phyloP scores from a whole-genome alignment of 2,888 invertebrate genomes.

The Achlya flavicornis region DNA sequence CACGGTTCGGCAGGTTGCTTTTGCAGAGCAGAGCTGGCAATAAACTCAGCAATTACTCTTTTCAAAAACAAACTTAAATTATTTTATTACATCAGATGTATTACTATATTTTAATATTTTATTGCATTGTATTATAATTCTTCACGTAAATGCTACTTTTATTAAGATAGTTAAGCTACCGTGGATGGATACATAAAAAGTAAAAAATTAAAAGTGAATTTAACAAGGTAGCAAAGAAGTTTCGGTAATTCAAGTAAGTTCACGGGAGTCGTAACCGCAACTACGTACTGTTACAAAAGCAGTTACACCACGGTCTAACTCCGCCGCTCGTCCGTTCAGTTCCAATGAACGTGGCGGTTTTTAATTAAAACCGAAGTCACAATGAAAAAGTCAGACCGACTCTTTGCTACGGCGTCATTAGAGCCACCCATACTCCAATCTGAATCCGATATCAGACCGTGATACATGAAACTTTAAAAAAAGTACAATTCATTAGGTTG shows the following conservation, averaged over 20 bases:
- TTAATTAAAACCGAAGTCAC: constrained; percentile 69
- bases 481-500: constrained; percentile 70
- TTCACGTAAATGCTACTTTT: too few species aligned
- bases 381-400: constrained; percentile 56
- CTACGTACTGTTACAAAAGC: constrained; percentile 31
- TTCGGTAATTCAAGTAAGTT: constrained; percentile 20
- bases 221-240: background rate
- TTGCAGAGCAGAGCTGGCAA: too few species aligned
- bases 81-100: background rate
- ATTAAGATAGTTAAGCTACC: too few species aligned
- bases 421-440: constrained; percentile 47
- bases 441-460: constrained; percentile 55
- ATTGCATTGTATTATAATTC: too few species aligned
- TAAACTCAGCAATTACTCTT: too few species aligned
- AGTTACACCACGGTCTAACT: constrained; percentile 35
- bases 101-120: too few species aligned
- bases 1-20: too few species aligned
- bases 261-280: constrained; percentile 29
- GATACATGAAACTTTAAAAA: constrained; percentile 70
- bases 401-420: constrained; percentile 62
- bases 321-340: constrained; percentile 42
- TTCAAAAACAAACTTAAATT: too few species aligned
- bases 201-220: background rate
- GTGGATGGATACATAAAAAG: too few species aligned
- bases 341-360: constrained; percentile 54